Percentiles rank a stretch among this genome's conserved stretches.
These are phyloP conservation scores for Palythoa caribaeorum DNA, from an alignment of 92 coral and sea anemone genomes.

Conservation along the genomic window DNA sequence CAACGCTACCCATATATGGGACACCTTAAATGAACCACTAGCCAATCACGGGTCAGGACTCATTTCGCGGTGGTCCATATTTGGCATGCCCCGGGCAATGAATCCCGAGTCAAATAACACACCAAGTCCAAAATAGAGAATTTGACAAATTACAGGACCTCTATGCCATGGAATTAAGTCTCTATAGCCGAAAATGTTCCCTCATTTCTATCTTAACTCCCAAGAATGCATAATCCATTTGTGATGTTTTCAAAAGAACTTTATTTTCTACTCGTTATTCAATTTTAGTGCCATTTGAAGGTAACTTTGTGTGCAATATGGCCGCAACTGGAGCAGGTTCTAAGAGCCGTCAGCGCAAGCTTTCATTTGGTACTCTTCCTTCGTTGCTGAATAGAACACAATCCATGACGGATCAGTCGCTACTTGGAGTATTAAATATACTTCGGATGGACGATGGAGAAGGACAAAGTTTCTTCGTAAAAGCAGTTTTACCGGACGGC, in stretches of 20 bases:
- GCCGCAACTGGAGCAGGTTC: slow-evolving; percentile 76
- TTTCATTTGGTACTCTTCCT: slow-evolving; percentile 78
- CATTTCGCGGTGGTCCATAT: slow-evolving; percentile 16
- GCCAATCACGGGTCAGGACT: slow-evolving; percentile 23
- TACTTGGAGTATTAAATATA: slow-evolving; percentile 92
- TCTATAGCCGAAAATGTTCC: slow-evolving; percentile 23
- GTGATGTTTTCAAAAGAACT: slow-evolving; percentile 31
- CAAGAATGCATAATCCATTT: slow-evolving; percentile 15
- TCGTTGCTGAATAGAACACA: slow-evolving; percentile 75
- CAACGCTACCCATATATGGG: slow-evolving; percentile 41
- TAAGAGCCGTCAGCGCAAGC: slow-evolving; percentile 77
- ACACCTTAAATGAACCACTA: slow-evolving; percentile 29
- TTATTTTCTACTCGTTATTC: neutral
- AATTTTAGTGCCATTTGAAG: slow-evolving; percentile 35
- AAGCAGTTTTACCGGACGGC: slow-evolving; percentile 96
- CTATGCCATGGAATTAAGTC: slow-evolving; percentile 47
- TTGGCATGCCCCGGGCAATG: slow-evolving; percentile 48
- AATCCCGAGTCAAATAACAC: slow-evolving; percentile 36
- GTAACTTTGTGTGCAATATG: slow-evolving; percentile 70
- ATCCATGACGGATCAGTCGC: slow-evolving; percentile 95
- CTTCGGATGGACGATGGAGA: slow-evolving; percentile 94
- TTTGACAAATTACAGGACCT: neutral
- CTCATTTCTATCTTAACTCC: slow-evolving; percentile 4
- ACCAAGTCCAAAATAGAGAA: slow-evolving; percentile 42
- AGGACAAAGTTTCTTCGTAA: slow-evolving; percentile 86